Evolutionary conservation across 2,888 invertebrate genomes (phyloP).

Genomic region (Ligdia adustata): DNA sequence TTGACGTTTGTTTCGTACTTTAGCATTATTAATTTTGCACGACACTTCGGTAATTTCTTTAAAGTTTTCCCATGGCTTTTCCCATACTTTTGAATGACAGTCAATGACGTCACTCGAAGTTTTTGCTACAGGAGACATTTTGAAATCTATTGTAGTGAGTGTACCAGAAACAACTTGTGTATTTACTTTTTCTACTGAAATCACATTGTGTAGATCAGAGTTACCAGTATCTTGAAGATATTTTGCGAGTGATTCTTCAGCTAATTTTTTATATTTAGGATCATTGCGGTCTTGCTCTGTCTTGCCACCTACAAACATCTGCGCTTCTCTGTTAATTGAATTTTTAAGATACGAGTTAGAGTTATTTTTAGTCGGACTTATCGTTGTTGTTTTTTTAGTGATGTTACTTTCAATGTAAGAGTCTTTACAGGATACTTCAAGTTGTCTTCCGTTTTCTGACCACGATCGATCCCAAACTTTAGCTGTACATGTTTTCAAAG

Average conservation of each 20-base stretch:
- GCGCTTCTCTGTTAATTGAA: no score
- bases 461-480: constrained; percentile 84
- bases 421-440: constrained; percentile 59
- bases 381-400: constrained; percentile 34
- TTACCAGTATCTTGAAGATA: constrained; percentile 33
- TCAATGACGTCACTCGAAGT: constrained; percentile 21
- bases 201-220: constrained; percentile 11
- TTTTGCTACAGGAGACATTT: constrained; percentile 74
- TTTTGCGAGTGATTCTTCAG: constrained; percentile 43
- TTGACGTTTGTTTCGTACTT: constrained; percentile 35
- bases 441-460: constrained; percentile 73
- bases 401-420: constrained; percentile 25
- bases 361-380: constrained; percentile 27
- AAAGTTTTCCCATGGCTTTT: constrained; percentile 35
- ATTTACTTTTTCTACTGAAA: neutral
- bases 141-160: neutral
- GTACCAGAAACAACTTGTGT: neutral
- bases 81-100: constrained; percentile 39
- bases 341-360: no score
- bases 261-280: constrained; percentile 35
- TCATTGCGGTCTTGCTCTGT: constrained; percentile 37
- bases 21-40: constrained; percentile 27
- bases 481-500: constrained; percentile 55
- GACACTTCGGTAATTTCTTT: constrained; percentile 40
- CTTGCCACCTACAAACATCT: no score